Evolutionary conservation across 2,113 vertebrate species (phyloP).

Genomic region (Mystacornis crossleyi): DNA sequence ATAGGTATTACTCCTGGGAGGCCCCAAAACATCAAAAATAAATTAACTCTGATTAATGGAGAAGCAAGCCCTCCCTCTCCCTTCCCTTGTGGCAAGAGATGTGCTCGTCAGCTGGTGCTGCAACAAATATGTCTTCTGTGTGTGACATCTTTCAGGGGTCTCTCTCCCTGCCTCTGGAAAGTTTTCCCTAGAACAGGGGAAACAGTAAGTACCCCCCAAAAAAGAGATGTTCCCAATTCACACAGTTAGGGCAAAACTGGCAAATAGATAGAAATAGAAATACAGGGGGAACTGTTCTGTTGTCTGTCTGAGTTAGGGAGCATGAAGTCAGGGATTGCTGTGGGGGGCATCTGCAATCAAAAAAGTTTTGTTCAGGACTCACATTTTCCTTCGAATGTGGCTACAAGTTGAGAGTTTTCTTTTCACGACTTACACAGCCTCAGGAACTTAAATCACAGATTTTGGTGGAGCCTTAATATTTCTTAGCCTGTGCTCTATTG

Average conservation of each 20-base stretch:
- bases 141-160: neutral
- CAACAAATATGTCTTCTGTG: accelerated
- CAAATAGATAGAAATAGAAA: neutral
- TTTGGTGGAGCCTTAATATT: neutral
- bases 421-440: neutral
- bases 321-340: neutral
- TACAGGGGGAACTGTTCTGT: accelerated
- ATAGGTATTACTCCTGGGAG: slow-evolving; percentile 48
- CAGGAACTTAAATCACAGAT: neutral
- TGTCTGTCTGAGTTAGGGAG: neutral
- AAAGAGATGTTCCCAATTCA: neutral
- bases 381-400: accelerated
- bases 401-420: neutral
- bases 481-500: neutral
- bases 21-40: slow-evolving; percentile 56
- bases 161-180: neutral
- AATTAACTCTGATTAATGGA: slow-evolving; percentile 38
- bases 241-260: neutral
- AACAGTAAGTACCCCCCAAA: neutral
- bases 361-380: neutral
- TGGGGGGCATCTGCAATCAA: neutral
- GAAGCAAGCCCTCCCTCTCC: neutral
- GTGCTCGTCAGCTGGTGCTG: neutral
- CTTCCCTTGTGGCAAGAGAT: neutral
- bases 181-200: neutral